phyloP scores from a whole-genome alignment of 1,140 invertebrate species.

The Nymphalis io region DNA sequence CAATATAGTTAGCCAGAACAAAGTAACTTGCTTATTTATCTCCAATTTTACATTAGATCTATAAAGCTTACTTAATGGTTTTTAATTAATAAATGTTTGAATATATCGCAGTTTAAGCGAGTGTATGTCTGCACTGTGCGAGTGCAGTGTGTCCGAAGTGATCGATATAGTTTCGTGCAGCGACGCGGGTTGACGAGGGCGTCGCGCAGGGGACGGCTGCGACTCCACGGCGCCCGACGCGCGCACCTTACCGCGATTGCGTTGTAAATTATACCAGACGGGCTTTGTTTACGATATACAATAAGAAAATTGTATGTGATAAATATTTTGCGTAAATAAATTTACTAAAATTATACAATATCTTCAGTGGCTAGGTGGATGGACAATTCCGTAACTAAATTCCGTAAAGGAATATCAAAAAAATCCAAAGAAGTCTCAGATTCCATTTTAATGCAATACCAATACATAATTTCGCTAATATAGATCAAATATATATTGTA shows the following conservation, averaged over 20 bases:
- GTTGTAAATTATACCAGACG: slow-evolving; percentile 53
- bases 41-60: too few species aligned
- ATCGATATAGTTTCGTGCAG: slow-evolving; percentile 63
- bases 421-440: too few species aligned
- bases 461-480: too few species aligned
- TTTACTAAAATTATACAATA: too few species aligned
- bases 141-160: slow-evolving; percentile 56
- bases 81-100: not conserved
- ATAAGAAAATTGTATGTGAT: not conserved
- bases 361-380: too few species aligned
- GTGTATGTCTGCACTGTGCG: slow-evolving; percentile 5
- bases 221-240: slow-evolving; percentile 50
- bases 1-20: too few species aligned
- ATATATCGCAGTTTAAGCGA: not conserved
- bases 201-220: slow-evolving; percentile 34
- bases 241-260: slow-evolving; percentile 50
- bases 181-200: slow-evolving; percentile 33
- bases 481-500: not conserved
- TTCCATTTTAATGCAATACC: too few species aligned
- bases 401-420: too few species aligned
- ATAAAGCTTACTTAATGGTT: too few species aligned
- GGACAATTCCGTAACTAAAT: too few species aligned
- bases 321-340: not conserved
- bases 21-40: too few species aligned
- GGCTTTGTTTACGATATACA: slow-evolving; percentile 38